Conservation (phyloP, 1,140 invertebrate species). For the Adoxophyes honmai region DNA sequence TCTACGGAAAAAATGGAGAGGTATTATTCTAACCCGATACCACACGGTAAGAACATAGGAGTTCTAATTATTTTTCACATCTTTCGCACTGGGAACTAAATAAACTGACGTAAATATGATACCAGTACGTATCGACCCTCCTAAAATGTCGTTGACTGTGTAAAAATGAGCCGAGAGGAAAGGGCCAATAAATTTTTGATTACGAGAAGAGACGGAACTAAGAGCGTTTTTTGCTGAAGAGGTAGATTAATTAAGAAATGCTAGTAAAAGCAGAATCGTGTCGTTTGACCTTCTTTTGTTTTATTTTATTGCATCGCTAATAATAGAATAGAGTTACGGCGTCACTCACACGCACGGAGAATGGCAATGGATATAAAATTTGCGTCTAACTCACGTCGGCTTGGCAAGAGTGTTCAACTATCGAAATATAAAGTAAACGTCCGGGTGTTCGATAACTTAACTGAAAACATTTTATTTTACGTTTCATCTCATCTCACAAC, state of each 20-base stretch:
- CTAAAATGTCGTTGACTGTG: neutral
- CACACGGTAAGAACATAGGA: too few species aligned
- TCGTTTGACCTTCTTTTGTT: conserved; percentile 2
- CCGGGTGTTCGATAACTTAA: too few species aligned
- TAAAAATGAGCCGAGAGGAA: neutral
- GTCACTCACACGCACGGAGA: neutral
- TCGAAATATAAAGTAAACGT: too few species aligned
- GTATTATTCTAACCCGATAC: too few species aligned
- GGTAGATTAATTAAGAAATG: conserved; percentile 8
- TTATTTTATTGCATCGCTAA: conserved; percentile 5
- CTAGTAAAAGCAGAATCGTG: conserved; percentile 8
- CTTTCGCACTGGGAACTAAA: too few species aligned
- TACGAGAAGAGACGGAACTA: conserved; percentile 6
- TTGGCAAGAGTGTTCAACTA: too few species aligned
- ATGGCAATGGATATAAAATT: neutral
- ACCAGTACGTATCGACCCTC: too few species aligned
- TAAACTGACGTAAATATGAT: too few species aligned
- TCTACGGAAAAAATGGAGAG: too few species aligned
- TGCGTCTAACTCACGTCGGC: neutral
- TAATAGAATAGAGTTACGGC: neutral
- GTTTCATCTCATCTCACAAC: too few species aligned
- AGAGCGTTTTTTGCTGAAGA: conserved; percentile 9
- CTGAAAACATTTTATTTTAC: too few species aligned
- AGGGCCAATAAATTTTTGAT: conserved; percentile 14
- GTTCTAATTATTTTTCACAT: too few species aligned